A percentile compares a stretch with the other conserved stretches of the same genome.
phyloP scores from a whole-genome alignment of 2,888 invertebrate species.

The Drosophila maculinotata region DNA sequence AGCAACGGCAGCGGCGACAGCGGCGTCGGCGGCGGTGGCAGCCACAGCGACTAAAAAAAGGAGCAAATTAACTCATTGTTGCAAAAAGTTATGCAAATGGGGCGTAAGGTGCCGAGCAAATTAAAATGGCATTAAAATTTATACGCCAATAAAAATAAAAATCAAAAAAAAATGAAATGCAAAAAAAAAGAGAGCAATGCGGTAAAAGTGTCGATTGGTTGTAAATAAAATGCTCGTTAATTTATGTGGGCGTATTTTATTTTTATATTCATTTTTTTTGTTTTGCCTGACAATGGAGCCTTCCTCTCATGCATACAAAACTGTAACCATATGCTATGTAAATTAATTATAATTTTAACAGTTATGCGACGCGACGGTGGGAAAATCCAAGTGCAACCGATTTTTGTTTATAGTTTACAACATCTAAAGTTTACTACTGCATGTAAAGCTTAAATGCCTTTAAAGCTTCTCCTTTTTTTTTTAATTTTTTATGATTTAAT shows the following conservation, averaged over 20 bases:
- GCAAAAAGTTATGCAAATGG: constrained; percentile 69
- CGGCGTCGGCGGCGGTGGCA: constrained; percentile 8
- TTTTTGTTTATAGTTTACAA: not conserved
- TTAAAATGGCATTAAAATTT: constrained; percentile 67
- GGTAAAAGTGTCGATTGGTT: constrained; percentile 59
- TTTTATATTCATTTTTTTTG: constrained; percentile 5
- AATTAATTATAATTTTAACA: constrained; percentile 12
- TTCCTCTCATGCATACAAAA: constrained; percentile 21
- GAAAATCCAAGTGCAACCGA: constrained; percentile 13
- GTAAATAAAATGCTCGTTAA: constrained; percentile 67
- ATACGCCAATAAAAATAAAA: constrained; percentile 57
- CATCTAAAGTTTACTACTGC: not conserved
- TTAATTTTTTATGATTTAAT: too few species aligned
- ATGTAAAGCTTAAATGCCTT: not conserved
- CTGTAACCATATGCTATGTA: constrained; percentile 13
- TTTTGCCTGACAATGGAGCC: not conserved
- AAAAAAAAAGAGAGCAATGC: constrained; percentile 25
- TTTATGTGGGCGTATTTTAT: constrained; percentile 60
- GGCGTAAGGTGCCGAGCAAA: constrained; percentile 62
- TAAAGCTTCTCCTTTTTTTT: too few species aligned
- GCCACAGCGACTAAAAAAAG: constrained; percentile 45
- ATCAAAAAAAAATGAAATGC: constrained; percentile 10
- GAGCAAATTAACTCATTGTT: constrained; percentile 68
- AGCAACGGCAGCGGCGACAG: constrained; percentile 1
- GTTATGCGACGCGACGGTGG: constrained; percentile 21